A percentile compares a stretch with the other conserved stretches of the same genome.
phyloP scores from a whole-genome alignment of 2,797 vertebrate species.

The Scyliorhinus canicula region DNA sequence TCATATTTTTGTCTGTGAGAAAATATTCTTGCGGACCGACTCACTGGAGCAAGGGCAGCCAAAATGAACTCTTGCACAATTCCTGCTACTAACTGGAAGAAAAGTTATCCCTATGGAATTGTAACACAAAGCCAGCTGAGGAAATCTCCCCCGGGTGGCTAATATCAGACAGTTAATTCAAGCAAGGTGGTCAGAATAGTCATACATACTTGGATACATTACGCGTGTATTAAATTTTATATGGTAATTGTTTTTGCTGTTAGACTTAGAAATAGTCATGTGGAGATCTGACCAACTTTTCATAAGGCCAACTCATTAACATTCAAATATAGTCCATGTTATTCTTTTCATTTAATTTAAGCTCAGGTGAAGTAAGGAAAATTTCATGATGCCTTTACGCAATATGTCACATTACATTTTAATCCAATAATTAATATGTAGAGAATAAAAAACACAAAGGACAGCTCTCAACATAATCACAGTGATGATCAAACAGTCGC shows the following conservation, averaged over 20 bases:
- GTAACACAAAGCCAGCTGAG: not conserved
- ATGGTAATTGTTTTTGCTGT: not conserved
- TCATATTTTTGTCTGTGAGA: constrained; percentile 28
- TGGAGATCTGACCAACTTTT: not conserved
- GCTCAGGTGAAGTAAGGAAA: not conserved
- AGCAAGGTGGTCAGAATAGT: not conserved
- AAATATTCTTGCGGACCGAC: not conserved
- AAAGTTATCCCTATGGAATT: not conserved
- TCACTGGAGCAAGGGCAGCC: not conserved
- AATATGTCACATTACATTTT: not conserved
- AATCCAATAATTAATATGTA: not conserved
- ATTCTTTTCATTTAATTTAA: not conserved
- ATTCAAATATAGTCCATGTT: not conserved
- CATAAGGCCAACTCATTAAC: not conserved
- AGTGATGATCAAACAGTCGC: not conserved
- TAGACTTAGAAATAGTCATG: not conserved
- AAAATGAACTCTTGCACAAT: not conserved
- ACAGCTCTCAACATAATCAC: not conserved
- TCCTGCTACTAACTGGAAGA: not conserved
- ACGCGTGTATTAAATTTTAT: not conserved
- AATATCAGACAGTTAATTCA: constrained; percentile 9
- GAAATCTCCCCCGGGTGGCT: not conserved
- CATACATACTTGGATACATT: too few species aligned
- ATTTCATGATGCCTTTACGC: not conserved
- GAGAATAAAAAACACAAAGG: not conserved